Evolutionary conservation across 2,888 invertebrate species (phyloP).

Genomic region (Lepidocyrtinus sp.): DNA sequence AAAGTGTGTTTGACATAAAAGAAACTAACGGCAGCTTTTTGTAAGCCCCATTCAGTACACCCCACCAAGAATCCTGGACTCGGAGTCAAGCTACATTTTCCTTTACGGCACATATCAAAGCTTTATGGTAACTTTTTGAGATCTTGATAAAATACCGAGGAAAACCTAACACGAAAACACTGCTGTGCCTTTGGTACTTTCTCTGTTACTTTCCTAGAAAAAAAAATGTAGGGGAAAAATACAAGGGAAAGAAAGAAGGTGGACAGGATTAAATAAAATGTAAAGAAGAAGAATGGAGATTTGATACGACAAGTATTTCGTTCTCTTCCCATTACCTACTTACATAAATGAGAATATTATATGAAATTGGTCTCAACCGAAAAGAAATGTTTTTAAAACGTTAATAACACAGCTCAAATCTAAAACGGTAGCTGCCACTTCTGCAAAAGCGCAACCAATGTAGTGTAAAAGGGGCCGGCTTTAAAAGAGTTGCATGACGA

Average conservation of each 20-base stretch:
- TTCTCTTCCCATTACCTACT: conserved; percentile 44
- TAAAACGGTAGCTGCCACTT: conserved; percentile 26
- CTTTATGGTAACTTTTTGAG: no score
- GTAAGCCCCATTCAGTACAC: no score
- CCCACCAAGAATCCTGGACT: no score
- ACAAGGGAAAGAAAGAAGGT: conserved; percentile 15
- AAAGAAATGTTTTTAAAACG: conserved; percentile 29
- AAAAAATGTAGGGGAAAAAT: not conserved
- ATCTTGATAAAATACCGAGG: not conserved
- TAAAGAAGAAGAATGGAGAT: conserved; percentile 44
- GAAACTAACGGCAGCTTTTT: no score
- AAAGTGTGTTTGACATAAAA: no score
- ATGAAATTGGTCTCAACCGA: conserved; percentile 44
- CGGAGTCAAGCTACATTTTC: no score
- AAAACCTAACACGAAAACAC: no score
- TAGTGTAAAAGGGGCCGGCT: no score
- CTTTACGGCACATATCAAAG: no score
- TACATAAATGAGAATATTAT: conserved; percentile 58
- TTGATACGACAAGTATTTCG: conserved; percentile 47
- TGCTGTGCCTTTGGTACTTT: not conserved
- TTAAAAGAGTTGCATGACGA: no score
- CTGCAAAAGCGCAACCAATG: conserved; percentile 1
- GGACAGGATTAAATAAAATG: conserved; percentile 20
- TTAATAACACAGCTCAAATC: conserved; percentile 44
- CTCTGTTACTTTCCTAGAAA: not conserved